These are phyloP conservation scores for Propithecus deckenii DNA, from an alignment of 2,797 vertebrate genomes.

Conservation along the genomic window DNA sequence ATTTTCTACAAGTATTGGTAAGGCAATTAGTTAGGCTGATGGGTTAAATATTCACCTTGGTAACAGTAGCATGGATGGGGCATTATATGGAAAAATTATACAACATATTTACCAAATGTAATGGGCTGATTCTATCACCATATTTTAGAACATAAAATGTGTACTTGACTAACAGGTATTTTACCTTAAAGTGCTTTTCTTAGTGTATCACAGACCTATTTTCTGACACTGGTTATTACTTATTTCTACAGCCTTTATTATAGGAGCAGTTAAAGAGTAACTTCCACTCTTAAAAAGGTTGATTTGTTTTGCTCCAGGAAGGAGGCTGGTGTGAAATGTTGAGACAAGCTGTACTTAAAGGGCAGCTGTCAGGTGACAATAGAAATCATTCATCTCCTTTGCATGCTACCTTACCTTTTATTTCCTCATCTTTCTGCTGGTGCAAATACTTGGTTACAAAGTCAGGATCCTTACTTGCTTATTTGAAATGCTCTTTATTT, in stretches of 20 bases:
- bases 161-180: conserved; percentile 75
- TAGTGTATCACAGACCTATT: conserved; percentile 72
- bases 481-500: conserved; percentile 10
- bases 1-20: conserved; percentile 30
- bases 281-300: conserved; percentile 82
- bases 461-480: background rate
- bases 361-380: conserved; percentile 65
- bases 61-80: background rate
- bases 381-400: conserved; percentile 69
- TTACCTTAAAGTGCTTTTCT: conserved; percentile 75
- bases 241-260: conserved; percentile 83
- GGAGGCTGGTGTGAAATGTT: conserved; percentile 69
- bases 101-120: conserved; percentile 71
- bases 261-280: conserved; percentile 81
- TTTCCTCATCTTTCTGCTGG: conserved; percentile 36
- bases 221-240: conserved; percentile 80
- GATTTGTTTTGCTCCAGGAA: conserved; percentile 82
- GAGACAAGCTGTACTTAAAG: conserved; percentile 78
- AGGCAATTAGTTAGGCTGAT: conserved; percentile 50
- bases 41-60: conserved; percentile 60
- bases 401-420: conserved; percentile 30
- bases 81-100: conserved; percentile 66
- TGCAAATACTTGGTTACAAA: conserved; percentile 34
- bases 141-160: conserved; percentile 76
- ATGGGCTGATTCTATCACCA: conserved; percentile 55